phyloP scores from a whole-genome alignment of 2,113 vertebrate species.

The Halcyon senegalensis region DNA sequence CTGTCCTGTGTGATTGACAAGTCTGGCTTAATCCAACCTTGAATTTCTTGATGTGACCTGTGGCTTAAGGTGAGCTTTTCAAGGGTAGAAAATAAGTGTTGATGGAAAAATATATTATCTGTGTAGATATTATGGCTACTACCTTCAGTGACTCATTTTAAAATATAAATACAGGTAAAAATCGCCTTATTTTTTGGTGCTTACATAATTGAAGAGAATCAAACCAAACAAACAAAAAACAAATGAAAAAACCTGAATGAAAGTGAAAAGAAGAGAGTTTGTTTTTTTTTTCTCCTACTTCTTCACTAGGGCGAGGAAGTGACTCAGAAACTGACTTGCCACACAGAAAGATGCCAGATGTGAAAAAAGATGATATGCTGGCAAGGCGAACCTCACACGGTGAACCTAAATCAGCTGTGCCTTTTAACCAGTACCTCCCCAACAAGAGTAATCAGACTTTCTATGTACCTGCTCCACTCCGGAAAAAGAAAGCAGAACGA shows the following conservation, averaged over 20 bases:
- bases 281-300: background rate
- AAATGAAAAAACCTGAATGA: background rate
- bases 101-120: background rate
- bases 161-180: background rate
- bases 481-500: conserved; percentile 83
- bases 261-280: background rate
- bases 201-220: background rate
- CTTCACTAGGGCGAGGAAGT: conserved; percentile 89
- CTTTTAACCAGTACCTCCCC: conserved; percentile 98
- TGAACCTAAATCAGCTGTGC: conserved; percentile 89
- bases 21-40: background rate
- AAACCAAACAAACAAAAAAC: background rate
- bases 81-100: background rate
- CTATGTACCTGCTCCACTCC: conserved; percentile 85
- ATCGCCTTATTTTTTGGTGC: background rate
- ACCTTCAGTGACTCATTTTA: background rate
- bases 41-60: background rate
- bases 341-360: conserved; percentile 90
- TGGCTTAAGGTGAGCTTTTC: background rate
- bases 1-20: background rate
- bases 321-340: conserved; percentile 93
- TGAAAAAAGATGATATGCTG: conserved; percentile 96
- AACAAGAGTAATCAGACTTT: conserved; percentile 94
- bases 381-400: conserved; percentile 88
- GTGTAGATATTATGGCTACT: background rate